Evolutionary conservation across 2,888 invertebrate genomes (phyloP).

Genomic region (Nasonia oneida): DNA sequence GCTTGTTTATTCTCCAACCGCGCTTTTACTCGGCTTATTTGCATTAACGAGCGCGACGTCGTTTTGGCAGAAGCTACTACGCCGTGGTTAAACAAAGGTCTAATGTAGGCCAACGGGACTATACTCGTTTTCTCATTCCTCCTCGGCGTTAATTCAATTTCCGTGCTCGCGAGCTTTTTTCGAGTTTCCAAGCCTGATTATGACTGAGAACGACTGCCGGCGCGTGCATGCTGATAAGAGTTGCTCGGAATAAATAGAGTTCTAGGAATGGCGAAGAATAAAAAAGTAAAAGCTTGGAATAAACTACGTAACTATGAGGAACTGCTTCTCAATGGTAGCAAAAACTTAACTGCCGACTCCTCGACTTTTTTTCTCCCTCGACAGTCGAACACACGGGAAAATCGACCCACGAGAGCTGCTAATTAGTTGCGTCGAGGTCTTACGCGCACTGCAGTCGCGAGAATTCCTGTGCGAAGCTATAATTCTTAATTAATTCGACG

Average conservation of each 20-base stretch:
- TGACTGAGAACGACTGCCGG: no score
- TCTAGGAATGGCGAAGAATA: no score
- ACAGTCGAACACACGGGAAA: background rate
- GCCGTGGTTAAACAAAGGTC: background rate
- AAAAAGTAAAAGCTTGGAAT: no score
- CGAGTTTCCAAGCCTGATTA: background rate
- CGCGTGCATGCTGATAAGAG: no score
- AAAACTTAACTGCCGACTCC: background rate
- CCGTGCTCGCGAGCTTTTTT: background rate
- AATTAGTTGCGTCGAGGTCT: conserved; percentile 11
- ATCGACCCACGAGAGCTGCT: conserved; percentile 13
- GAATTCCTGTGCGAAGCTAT: background rate
- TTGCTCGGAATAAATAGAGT: background rate
- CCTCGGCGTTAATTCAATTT: background rate
- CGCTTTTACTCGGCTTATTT: background rate
- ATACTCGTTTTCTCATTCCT: background rate
- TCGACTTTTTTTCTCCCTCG: background rate
- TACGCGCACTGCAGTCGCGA: background rate
- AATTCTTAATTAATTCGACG: background rate
- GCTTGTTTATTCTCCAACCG: background rate
- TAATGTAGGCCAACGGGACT: background rate
- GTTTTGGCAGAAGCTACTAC: background rate
- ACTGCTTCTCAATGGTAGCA: background rate
- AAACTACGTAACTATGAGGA: no score
- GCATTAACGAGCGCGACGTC: background rate